A percentile compares a stretch with the other conserved stretches of the same genome.
Conservation (phyloP, 2,888 invertebrate species). For the Hoplodrina blanda region DNA sequence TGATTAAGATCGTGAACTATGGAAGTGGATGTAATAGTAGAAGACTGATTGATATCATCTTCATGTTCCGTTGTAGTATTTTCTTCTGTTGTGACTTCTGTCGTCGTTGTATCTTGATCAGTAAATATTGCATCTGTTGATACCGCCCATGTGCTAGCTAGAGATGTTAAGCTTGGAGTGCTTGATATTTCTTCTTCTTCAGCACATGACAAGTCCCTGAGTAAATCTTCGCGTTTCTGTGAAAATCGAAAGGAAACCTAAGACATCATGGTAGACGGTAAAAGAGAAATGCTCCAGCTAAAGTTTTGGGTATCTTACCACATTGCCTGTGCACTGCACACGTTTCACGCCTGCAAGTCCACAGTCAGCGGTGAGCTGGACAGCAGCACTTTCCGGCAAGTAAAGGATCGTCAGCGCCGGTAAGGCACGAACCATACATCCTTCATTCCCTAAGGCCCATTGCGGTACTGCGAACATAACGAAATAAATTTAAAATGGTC, state of each 20-base stretch:
- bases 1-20: slow-evolving; percentile 55
- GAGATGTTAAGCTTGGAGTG: slow-evolving; percentile 66
- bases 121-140: slow-evolving; percentile 72
- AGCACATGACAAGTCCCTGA: slow-evolving; percentile 91
- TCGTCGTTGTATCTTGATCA: slow-evolving; percentile 76
- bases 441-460: slow-evolving; percentile 93
- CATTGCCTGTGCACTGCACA: slow-evolving; percentile 94
- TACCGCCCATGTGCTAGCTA: slow-evolving; percentile 69
- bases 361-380: slow-evolving; percentile 94
- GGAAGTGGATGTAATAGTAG: slow-evolving; percentile 66
- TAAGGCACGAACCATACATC: slow-evolving; percentile 93
- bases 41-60: slow-evolving; percentile 72
- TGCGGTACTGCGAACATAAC: slow-evolving; percentile 91
- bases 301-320: slow-evolving; percentile 86
- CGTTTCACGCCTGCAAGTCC: slow-evolving; percentile 93
- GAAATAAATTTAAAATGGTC: slow-evolving; percentile 3
- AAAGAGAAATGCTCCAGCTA: not conserved
- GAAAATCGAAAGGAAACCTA: slow-evolving; percentile 54
- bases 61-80: slow-evolving; percentile 76
- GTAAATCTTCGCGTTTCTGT: slow-evolving; percentile 92
- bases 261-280: not conserved
- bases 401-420: slow-evolving; percentile 94
- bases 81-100: slow-evolving; percentile 76
- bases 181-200: slow-evolving; percentile 86
- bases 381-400: slow-evolving; percentile 94